phyloP scores from a whole-genome alignment of 1,140 invertebrate species.

The Stenopsyche tienmushanensis region DNA sequence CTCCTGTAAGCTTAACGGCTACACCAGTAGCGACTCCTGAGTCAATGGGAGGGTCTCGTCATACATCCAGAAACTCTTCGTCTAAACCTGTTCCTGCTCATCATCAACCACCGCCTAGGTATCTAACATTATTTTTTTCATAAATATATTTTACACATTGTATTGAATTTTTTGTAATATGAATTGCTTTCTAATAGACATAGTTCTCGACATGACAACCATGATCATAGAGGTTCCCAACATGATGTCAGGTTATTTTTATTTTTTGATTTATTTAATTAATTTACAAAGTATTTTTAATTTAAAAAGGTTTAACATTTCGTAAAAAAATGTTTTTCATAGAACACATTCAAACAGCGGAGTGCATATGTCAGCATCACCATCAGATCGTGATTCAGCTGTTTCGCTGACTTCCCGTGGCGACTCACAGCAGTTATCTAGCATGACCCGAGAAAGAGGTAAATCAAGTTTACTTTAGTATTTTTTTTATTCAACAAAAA shows the following conservation, averaged over 20 bases:
- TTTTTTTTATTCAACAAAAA: not conserved
- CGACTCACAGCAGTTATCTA: constrained; percentile 20
- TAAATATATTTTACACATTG: not conserved
- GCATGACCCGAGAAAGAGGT: constrained; percentile 23
- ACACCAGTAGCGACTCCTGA: constrained; percentile 50
- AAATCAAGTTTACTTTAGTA: constrained; percentile 11
- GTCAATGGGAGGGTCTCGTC: constrained; percentile 52
- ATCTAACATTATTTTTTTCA: constrained; percentile 1
- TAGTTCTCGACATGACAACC: constrained; percentile 38
- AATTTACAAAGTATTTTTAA: constrained; percentile 1
- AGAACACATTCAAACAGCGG: constrained; percentile 27
- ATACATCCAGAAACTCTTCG: constrained; percentile 57
- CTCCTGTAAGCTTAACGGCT: constrained; percentile 42
- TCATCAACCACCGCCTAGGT: constrained; percentile 37
- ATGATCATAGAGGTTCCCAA: constrained; percentile 34
- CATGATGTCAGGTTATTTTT: constrained; percentile 34
- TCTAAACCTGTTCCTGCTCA: constrained; percentile 54
- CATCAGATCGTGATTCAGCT: constrained; percentile 31
- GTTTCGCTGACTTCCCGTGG: constrained; percentile 24
- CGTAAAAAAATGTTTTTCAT: not conserved
- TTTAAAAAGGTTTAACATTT: not conserved
- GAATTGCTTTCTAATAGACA: constrained; percentile 45
- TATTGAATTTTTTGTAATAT: not conserved
- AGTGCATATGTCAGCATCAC: constrained; percentile 30
- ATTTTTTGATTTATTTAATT: not conserved